Conservation (phyloP, 2,113 vertebrate species). For the Megaleporinus macrocephalus region DNA sequence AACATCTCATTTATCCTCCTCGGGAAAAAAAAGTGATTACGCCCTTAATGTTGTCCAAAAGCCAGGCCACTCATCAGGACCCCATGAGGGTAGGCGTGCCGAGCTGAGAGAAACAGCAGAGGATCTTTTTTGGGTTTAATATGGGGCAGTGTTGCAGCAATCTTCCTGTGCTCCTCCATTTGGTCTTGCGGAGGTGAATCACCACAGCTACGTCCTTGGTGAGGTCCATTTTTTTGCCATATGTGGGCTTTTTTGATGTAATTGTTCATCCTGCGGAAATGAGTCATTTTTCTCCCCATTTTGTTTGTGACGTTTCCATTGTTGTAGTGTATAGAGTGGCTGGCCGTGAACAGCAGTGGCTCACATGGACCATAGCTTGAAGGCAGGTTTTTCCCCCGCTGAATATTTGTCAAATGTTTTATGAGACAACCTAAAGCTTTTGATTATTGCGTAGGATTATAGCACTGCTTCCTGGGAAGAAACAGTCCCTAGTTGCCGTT, state of each 20-base stretch:
- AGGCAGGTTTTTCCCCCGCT: background rate
- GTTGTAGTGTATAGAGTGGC: slow-evolving; percentile 9
- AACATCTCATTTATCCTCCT: slow-evolving; percentile 68
- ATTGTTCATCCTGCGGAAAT: slow-evolving; percentile 45
- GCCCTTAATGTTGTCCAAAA: slow-evolving; percentile 68
- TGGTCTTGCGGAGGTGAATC: slow-evolving; percentile 30
- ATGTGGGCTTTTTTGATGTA: slow-evolving; percentile 37
- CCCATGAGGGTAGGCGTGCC: slow-evolving; percentile 78
- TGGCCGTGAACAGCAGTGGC: background rate
- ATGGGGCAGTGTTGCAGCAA: slow-evolving; percentile 47
- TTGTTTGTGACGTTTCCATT: slow-evolving; percentile 34
- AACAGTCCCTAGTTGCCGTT: background rate
- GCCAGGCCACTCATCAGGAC: slow-evolving; percentile 69
- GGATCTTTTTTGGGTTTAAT: slow-evolving; percentile 65
- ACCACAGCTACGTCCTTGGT: slow-evolving; percentile 11
- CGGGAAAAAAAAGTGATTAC: slow-evolving; percentile 63
- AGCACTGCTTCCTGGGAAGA: background rate
- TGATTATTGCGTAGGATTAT: background rate
- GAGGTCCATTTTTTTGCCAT: slow-evolving; percentile 5
- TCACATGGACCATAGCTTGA: background rate
- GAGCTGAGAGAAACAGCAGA: slow-evolving; percentile 68
- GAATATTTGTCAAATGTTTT: slow-evolving; percentile 2
- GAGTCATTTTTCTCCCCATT: slow-evolving; percentile 24
- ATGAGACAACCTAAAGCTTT: background rate
- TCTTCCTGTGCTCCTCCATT: slow-evolving; percentile 19